Evolutionary conservation across 2,797 vertebrate genomes (phyloP).

Genomic region (Dallia pectoralis): DNA sequence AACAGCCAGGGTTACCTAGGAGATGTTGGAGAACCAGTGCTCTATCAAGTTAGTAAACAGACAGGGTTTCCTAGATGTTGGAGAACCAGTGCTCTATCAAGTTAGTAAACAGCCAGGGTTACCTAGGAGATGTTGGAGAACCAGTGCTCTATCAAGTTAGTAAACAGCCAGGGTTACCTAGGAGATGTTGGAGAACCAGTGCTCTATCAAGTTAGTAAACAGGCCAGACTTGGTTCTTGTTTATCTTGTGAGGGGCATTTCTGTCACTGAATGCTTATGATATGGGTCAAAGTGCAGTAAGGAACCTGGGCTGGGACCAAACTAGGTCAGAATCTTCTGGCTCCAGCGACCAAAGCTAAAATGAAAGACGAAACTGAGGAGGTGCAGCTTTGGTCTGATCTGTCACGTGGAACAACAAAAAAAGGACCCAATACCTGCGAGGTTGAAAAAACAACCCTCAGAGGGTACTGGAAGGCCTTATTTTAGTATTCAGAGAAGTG

Average conservation of each 20-base stretch:
- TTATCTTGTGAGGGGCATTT: not conserved
- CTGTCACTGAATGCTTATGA: not conserved
- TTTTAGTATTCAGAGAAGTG: not conserved
- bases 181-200: no score
- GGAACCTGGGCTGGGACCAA: not conserved
- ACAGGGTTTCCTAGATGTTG: no score
- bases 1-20: no score
- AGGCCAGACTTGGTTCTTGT: not conserved
- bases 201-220: not conserved
- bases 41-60: not conserved
- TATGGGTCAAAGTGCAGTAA: not conserved
- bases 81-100: no score
- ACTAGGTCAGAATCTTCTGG: slow-evolving; percentile 22
- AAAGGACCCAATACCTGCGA: slow-evolving; percentile 29
- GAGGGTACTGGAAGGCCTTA: slow-evolving; percentile 17
- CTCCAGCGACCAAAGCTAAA: slow-evolving; percentile 15
- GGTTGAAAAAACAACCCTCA: slow-evolving; percentile 12
- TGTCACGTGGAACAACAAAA: not conserved
- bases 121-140: no score
- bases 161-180: not conserved
- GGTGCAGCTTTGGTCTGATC: slow-evolving; percentile 20
- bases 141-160: not conserved
- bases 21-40: no score
- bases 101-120: not conserved
- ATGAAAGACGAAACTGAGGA: slow-evolving; percentile 1